phyloP scores from a whole-genome alignment of 2,888 invertebrate genomes.

The Eugnorisma glareosa region DNA sequence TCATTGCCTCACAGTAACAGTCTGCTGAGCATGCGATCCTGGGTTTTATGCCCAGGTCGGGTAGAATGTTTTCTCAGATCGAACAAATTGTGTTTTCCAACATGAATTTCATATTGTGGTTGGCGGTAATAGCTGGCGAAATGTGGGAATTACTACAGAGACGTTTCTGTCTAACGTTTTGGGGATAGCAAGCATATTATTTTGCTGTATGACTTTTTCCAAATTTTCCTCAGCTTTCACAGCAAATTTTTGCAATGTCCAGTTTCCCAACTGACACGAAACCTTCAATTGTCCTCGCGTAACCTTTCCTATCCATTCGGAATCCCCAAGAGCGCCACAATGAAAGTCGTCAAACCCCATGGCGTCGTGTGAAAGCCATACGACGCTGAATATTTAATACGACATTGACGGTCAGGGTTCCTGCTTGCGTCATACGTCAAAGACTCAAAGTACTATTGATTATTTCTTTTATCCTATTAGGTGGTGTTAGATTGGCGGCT shows the following conservation, averaged over 20 bases:
- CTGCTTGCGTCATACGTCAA: constrained; percentile 60
- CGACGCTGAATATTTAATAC: constrained; percentile 60
- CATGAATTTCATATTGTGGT: not conserved
- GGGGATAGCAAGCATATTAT: not conserved
- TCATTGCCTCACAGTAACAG: not conserved
- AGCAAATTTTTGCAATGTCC: not conserved
- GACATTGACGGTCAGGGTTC: constrained; percentile 63
- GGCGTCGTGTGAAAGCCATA: constrained; percentile 59
- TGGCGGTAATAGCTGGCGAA: not conserved
- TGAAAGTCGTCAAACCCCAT: constrained; percentile 51
- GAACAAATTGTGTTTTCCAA: not conserved
- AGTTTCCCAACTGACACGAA: not conserved
- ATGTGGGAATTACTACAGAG: not conserved
- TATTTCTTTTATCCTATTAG: constrained; percentile 56
- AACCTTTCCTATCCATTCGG: not conserved
- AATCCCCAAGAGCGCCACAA: constrained; percentile 19
- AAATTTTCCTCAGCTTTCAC: not conserved
- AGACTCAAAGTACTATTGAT: constrained; percentile 68
- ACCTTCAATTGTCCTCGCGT: not conserved
- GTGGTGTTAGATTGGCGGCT: not conserved
- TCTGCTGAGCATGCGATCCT: not conserved
- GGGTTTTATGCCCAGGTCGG: not conserved
- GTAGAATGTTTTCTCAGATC: not conserved
- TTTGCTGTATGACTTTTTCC: too few relatives aligned
- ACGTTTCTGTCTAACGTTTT: not conserved